phyloP scores from a whole-genome alignment of 2,113 vertebrate species.

The Mormyrus lacerda region DNA sequence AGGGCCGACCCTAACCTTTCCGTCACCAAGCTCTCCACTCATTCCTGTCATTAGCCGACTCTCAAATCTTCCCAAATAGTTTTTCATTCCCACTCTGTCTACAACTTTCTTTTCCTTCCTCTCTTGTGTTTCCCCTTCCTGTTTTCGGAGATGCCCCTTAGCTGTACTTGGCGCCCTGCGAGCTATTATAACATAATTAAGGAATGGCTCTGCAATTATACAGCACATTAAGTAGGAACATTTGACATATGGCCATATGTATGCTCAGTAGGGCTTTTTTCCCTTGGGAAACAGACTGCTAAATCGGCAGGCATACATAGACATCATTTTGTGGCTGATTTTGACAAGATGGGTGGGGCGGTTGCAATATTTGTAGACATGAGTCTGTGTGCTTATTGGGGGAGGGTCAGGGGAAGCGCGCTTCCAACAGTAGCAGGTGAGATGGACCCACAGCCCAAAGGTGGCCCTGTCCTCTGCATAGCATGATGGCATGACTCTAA shows the following conservation, averaged over 20 bases:
- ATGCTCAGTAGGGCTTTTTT: background rate
- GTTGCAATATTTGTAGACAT: background rate
- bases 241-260: background rate
- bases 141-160: background rate
- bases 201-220: background rate
- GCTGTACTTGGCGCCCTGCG: background rate
- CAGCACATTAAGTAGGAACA: background rate
- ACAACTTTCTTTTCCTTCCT: background rate
- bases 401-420: no score
- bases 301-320: background rate
- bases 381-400: background rate
- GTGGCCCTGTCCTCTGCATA: background rate
- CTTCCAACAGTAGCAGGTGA: background rate
- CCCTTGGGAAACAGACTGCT: constrained; percentile 6
- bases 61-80: background rate
- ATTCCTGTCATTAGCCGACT: background rate
- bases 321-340: constrained; percentile 1
- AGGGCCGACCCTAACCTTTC: background rate
- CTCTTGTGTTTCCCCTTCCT: background rate
- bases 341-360: background rate
- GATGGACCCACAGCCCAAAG: background rate
- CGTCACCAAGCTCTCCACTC: background rate
- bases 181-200: background rate
- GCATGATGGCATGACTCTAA: background rate
- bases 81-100: background rate